Conservation (phyloP, 2,113 vertebrate species). For the Percina caprodes region DNA sequence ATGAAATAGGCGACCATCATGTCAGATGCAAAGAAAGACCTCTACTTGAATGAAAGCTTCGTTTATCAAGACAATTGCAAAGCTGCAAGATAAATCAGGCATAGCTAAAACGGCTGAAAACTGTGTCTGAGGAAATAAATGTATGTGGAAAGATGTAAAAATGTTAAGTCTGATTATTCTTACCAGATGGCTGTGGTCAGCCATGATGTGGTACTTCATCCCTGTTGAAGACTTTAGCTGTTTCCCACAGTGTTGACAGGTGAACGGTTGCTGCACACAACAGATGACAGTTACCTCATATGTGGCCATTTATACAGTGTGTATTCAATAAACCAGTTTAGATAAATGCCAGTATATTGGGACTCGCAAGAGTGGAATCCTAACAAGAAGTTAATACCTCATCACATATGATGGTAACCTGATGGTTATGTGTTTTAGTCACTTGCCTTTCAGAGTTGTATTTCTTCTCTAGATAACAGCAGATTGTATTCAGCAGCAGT, state of each 20-base stretch:
- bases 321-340: not conserved
- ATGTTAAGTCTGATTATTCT: conserved; percentile 2
- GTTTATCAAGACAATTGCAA: not conserved
- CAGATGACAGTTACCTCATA: not conserved
- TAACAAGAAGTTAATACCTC: no score
- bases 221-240: conserved; percentile 94
- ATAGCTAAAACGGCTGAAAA: not conserved
- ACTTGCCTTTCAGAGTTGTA: no score
- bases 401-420: no score
- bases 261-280: conserved; percentile 87
- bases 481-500: no score
- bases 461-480: no score
- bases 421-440: no score
- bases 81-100: not conserved
- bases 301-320: not conserved
- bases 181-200: conserved; percentile 95
- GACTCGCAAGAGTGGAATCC: no score
- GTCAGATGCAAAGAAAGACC: not conserved
- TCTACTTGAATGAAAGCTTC: not conserved
- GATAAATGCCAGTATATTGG: not conserved
- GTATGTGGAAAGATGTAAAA: no score
- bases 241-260: conserved; percentile 94
- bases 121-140: not conserved
- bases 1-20: not conserved
- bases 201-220: conserved; percentile 98